These are phyloP conservation scores for Eudyptes chrysolophus DNA, from an alignment of 2,113 vertebrate species.

Conservation along the genomic window DNA sequence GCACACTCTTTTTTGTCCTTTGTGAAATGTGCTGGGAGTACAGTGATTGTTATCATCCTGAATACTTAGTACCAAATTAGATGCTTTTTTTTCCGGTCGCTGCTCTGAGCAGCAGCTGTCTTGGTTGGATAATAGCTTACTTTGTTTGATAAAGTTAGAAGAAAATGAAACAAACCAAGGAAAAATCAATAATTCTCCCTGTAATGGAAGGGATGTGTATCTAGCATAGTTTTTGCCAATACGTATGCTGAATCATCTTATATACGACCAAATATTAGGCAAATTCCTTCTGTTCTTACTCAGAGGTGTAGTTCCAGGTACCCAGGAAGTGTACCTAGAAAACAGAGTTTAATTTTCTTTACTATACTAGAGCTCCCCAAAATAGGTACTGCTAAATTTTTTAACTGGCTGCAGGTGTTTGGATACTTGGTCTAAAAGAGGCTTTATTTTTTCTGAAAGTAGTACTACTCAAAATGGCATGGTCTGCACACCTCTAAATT, in stretches of 20 bases:
- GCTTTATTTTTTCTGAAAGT: neutral
- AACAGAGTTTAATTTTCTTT: neutral
- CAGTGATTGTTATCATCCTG: neutral
- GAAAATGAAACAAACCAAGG: neutral
- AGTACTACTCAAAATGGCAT: neutral
- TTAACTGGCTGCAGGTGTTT: neutral
- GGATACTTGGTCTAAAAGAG: neutral
- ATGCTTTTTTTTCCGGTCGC: neutral
- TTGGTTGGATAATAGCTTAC: neutral
- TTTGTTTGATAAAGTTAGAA: neutral
- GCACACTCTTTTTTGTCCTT: neutral
- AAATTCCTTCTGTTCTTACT: neutral
- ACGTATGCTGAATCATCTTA: neutral
- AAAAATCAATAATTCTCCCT: neutral
- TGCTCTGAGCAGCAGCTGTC: conserved; percentile 3
- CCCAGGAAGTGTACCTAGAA: neutral
- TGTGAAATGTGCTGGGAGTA: neutral
- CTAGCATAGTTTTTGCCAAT: neutral
- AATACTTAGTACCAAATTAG: neutral
- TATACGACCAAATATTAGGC: neutral
- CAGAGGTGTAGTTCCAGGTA: neutral
- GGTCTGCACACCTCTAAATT: neutral
- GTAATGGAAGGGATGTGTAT: neutral
- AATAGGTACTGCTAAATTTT: neutral
- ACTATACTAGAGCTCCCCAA: neutral